phyloP scores from a whole-genome alignment of 2,888 invertebrate genomes.

The Drosophila borborema region DNA sequence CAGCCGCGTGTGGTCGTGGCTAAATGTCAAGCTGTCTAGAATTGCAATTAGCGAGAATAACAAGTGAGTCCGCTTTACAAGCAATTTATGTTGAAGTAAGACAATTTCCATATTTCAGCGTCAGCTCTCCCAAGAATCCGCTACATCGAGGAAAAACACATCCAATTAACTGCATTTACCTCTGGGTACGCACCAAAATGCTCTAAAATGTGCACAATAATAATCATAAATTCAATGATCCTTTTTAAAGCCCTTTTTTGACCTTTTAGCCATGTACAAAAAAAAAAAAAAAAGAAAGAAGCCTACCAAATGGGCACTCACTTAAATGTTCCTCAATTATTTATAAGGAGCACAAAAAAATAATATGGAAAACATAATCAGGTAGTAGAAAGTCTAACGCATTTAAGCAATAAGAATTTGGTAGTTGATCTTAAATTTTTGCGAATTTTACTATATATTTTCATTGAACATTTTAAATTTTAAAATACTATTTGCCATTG shows the following conservation, averaged over 20 bases:
- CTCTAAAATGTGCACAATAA: slow-evolving; percentile 63
- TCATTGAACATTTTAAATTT: too few species aligned
- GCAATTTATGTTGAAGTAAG: background rate
- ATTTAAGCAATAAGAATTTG: background rate
- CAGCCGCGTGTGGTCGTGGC: slow-evolving; percentile 32
- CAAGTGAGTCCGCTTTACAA: slow-evolving; percentile 3
- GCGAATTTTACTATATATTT: background rate
- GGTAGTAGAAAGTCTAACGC: slow-evolving; percentile 20
- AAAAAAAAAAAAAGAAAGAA: slow-evolving; percentile 22
- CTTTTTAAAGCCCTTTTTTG: slow-evolving; percentile 47
- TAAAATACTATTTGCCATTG: too few species aligned
- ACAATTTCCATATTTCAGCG: background rate
- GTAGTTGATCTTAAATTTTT: background rate
- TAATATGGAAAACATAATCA: slow-evolving; percentile 30
- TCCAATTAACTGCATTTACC: slow-evolving; percentile 53
- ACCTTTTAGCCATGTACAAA: slow-evolving; percentile 12
- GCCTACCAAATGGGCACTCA: slow-evolving; percentile 44
- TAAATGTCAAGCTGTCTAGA: slow-evolving; percentile 49
- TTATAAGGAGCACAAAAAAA: slow-evolving; percentile 48
- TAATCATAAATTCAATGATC: slow-evolving; percentile 77
- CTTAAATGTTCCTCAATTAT: slow-evolving; percentile 71
- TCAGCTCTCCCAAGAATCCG: background rate
- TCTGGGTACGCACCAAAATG: slow-evolving; percentile 28
- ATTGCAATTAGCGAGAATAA: slow-evolving; percentile 50
- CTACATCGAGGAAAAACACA: background rate